phyloP scores from a whole-genome alignment of 2,888 invertebrate genomes.

The Seira ritae region DNA sequence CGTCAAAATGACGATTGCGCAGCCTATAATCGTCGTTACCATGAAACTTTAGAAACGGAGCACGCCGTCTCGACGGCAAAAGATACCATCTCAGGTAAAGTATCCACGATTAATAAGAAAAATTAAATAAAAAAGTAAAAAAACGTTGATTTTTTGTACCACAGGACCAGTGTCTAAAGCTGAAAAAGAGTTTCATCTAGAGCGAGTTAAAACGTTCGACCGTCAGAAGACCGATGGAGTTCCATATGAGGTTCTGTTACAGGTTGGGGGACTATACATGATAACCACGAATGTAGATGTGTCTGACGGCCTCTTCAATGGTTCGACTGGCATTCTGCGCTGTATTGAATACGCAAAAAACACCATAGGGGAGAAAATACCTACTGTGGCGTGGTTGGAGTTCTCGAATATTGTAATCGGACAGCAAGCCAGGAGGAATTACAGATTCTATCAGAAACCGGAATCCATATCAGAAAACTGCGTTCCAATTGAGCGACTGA shows the following conservation, averaged over 20 bases:
- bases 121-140: too few relatives aligned
- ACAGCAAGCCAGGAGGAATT: neutral
- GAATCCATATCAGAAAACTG: neutral
- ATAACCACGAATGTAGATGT: slow-evolving; percentile 63
- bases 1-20: slow-evolving; percentile 27
- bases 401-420: slow-evolving; percentile 56
- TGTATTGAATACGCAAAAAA: slow-evolving; percentile 47
- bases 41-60: slow-evolving; percentile 25
- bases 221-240: too few relatives aligned
- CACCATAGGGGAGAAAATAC: too few relatives aligned
- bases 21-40: neutral
- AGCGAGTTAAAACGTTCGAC: too few relatives aligned
- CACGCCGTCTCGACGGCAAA: neutral
- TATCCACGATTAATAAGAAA: too few relatives aligned
- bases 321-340: slow-evolving; percentile 56
- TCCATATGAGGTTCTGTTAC: neutral
- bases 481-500: slow-evolving; percentile 12
- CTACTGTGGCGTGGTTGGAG: slow-evolving; percentile 51
- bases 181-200: too few relatives aligned
- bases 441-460: slow-evolving; percentile 7
- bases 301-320: slow-evolving; percentile 66
- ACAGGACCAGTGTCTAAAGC: too few relatives aligned
- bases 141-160: too few relatives aligned
- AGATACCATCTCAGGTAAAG: too few relatives aligned
- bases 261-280: slow-evolving; percentile 43